Conservation (phyloP, 2,888 invertebrate genomes). For the Epinotia ramella region DNA sequence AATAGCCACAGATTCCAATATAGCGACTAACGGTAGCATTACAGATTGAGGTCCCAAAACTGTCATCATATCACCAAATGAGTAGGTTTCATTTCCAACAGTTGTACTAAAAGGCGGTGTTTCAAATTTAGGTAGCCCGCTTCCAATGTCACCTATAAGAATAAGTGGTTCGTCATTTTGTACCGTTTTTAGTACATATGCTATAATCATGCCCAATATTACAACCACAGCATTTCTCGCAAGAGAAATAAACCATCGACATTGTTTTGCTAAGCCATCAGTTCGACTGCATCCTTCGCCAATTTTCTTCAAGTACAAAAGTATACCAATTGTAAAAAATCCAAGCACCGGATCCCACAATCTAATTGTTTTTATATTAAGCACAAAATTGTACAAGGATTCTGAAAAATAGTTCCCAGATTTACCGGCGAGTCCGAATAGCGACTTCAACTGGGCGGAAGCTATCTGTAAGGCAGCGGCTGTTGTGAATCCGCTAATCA, state of each 20-base stretch:
- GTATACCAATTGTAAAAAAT: conserved; percentile 85
- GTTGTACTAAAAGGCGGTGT: conserved; percentile 88
- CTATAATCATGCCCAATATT: conserved; percentile 88
- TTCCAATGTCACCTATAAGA: conserved; percentile 87
- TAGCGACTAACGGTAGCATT: conserved; percentile 88
- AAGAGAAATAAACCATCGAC: conserved; percentile 87
- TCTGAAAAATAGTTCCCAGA: conserved; percentile 88
- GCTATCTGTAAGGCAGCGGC: conserved; percentile 94
- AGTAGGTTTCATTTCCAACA: conserved; percentile 84
- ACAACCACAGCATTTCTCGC: conserved; percentile 94
- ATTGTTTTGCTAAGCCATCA: conserved; percentile 74
- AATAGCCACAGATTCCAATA: conserved; percentile 90
- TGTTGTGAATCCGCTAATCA: conserved; percentile 93
- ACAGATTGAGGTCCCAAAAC: conserved; percentile 85
- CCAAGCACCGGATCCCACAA: conserved; percentile 89
- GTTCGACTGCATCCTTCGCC: conserved; percentile 83
- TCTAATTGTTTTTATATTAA: conserved; percentile 84
- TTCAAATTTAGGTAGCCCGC: conserved; percentile 89
- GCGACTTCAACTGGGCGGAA: conserved; percentile 90
- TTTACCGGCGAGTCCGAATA: conserved; percentile 87
- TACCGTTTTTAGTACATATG: conserved; percentile 71
- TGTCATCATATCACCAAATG: conserved; percentile 87
- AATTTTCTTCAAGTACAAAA: conserved; percentile 87
- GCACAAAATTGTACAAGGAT: conserved; percentile 86
- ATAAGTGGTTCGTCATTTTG: conserved; percentile 83